Base-by-base conservation (phyloP, 2,888 invertebrate species). In the Rosalia funebris region DNA sequence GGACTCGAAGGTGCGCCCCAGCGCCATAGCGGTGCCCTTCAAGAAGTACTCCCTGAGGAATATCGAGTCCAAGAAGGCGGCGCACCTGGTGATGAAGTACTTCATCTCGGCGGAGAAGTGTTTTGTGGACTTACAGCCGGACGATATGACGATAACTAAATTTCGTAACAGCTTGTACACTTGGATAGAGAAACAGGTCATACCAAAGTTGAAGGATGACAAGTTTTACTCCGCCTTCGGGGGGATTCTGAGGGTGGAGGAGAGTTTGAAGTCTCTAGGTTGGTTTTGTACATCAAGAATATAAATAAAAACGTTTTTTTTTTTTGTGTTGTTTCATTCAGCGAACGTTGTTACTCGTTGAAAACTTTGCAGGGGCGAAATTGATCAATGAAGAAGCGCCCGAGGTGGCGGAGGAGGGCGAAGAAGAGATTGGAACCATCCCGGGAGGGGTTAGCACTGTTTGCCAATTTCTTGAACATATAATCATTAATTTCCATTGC, bases 1-100 rank as follows among this genome's bases (percentile, higher is more conserved):
- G 32, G 86, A 87, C 69, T 86, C 88, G 78, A 81, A 63, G 57
- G 50, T 83, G 39, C 70, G 74, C 1, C 74, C 81, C n/a, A 83
- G 85, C 0, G 82, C 84, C n/a, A 85, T 90, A 71, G 88, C 88
- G 47, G 70, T 89, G 15, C 90, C 89, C 0, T 83, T 89, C 48
- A 86, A 66, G 57, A 68, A 53, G 42, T 55, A 82, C 53, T 80
- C 83, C 15, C 75, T 90, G 39, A 77, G 85, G 19, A 85, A 85
- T 19, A 73, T 74, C 12, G 75, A 75, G 59, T 69, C 72, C 4
- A 69, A 66, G 53, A 66, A 64, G 39, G 82, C 84, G 1, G 80
- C 83, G 0, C 82, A 83, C 58, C 73, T 83, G 11, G 65, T 86
- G 15, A 78, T 83, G 16, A 83, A 82, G 50, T 89, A 86, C 72